These are phyloP conservation scores for Dicyrtomina minuta DNA, from an alignment of 2,888 invertebrate species.

Conservation along the genomic window DNA sequence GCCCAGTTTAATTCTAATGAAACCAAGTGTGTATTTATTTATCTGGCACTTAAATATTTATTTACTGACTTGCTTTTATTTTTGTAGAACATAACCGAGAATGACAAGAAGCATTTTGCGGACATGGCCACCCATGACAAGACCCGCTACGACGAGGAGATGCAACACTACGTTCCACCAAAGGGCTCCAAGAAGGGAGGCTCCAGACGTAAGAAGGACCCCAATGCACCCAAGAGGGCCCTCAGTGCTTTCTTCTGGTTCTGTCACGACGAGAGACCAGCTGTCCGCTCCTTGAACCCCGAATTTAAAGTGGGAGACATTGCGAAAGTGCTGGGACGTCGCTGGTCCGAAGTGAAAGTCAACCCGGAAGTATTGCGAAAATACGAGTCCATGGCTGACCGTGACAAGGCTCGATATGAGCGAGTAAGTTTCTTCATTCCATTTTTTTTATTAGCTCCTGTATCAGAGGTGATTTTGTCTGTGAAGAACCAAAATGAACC, in stretches of 20 bases:
- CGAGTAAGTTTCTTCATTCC: no score
- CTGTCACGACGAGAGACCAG: slow-evolving; percentile 94
- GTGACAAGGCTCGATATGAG: slow-evolving; percentile 94
- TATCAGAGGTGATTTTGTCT: no score
- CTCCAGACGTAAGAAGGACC: slow-evolving; percentile 83
- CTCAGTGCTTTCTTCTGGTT: slow-evolving; percentile 99
- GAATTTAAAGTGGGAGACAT: slow-evolving; percentile 95
- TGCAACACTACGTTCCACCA: slow-evolving; percentile 91
- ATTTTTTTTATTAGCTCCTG: no score
- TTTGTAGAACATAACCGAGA: slow-evolving; percentile 90
- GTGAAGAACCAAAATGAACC: no score
- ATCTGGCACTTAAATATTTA: not conserved
- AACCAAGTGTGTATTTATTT: no score
- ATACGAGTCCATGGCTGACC: slow-evolving; percentile 89
- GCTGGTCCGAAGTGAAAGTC: slow-evolving; percentile 92
- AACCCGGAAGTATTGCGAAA: slow-evolving; percentile 80
- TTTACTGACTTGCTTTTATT: not conserved
- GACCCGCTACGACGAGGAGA: slow-evolving; percentile 90
- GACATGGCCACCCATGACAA: slow-evolving; percentile 99
- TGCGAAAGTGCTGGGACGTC: slow-evolving; percentile 91
- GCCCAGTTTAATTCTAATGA: not conserved
- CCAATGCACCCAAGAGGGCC: slow-evolving; percentile 98
- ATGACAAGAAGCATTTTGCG: slow-evolving; percentile 97
- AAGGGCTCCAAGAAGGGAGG: slow-evolving; percentile 73
- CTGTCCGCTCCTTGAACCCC: slow-evolving; percentile 88